A percentile compares a stretch with the other conserved stretches of the same genome.
phyloP scores from a whole-genome alignment of 2,113 vertebrate species.

The Crotalus helleri region DNA sequence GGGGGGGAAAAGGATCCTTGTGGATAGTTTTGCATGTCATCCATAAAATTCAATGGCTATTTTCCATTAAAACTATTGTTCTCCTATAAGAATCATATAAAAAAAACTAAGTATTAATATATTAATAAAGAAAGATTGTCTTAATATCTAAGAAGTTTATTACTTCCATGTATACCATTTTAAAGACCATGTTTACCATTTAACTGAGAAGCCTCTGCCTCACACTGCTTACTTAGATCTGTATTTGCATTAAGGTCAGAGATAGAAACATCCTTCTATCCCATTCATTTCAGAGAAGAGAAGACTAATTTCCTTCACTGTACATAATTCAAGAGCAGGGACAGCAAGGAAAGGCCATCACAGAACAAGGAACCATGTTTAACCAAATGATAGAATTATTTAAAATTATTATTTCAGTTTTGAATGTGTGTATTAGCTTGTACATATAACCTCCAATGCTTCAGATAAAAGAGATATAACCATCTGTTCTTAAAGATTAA shows the following conservation, averaged over 20 bases:
- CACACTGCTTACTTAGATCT: neutral
- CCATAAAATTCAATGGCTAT: neutral
- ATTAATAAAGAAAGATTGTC: neutral
- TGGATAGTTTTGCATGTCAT: neutral
- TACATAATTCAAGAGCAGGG: neutral
- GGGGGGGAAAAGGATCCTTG: too few relatives aligned
- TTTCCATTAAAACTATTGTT: neutral
- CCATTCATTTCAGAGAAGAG: neutral
- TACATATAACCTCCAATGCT: too few relatives aligned
- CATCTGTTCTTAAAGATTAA: neutral
- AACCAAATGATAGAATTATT: neutral
- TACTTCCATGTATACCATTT: neutral
- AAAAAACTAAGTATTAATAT: neutral
- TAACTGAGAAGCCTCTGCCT: neutral
- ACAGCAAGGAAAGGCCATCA: neutral
- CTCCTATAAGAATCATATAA: neutral
- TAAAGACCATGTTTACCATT: neutral
- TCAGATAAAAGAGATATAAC: neutral
- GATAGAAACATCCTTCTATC: neutral
- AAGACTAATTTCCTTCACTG: neutral
- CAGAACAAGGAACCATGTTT: neutral
- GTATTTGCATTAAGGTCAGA: neutral
- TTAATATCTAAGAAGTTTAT: neutral
- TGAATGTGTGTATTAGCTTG: neutral
- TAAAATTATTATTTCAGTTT: neutral